Conservation (phyloP, 1,140 invertebrate genomes). For the Camponotus pennsylvanicus region DNA sequence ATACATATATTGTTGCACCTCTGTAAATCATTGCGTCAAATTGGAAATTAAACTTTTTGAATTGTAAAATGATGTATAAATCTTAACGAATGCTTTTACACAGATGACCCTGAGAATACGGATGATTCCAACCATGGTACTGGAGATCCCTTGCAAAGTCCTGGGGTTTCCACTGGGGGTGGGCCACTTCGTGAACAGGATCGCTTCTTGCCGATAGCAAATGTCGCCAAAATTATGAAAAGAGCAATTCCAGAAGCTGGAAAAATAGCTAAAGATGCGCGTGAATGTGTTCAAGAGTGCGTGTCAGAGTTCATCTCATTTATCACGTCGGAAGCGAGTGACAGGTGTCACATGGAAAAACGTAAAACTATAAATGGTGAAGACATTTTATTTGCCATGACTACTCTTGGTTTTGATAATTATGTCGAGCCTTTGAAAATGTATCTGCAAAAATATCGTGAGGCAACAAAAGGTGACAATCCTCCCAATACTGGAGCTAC, state of each 20-base stretch:
- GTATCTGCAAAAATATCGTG: slow-evolving; percentile 98
- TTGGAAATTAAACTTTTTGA: background rate
- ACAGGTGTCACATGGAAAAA: slow-evolving; percentile 98
- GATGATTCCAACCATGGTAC: slow-evolving; percentile 90
- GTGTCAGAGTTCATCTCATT: slow-evolving; percentile 99
- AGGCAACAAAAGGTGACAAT: slow-evolving; percentile 88
- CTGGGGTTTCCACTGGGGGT: slow-evolving; percentile 84
- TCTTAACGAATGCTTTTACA: slow-evolving; percentile 31
- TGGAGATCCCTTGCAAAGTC: slow-evolving; percentile 85
- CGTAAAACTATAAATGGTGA: slow-evolving; percentile 99
- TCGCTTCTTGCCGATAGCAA: slow-evolving; percentile 98
- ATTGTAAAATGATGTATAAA: slow-evolving; percentile 26
- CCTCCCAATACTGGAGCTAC: slow-evolving; percentile 70
- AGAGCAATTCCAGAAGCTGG: slow-evolving; percentile 97
- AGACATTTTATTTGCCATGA: slow-evolving; percentile 99
- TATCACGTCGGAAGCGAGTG: slow-evolving; percentile 99
- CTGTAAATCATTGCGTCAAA: background rate
- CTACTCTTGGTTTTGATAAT: slow-evolving; percentile 98
- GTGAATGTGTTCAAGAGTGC: slow-evolving; percentile 99
- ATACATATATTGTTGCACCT: slow-evolving; percentile 19
- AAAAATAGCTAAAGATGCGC: slow-evolving; percentile 99
- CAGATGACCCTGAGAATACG: slow-evolving; percentile 89
- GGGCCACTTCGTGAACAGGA: slow-evolving; percentile 94
- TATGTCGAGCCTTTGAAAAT: slow-evolving; percentile 99
- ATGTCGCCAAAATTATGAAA: slow-evolving; percentile 99